These are phyloP conservation scores for Erethizon dorsatum DNA, from an alignment of 2,797 vertebrate species.

Conservation along the genomic window DNA sequence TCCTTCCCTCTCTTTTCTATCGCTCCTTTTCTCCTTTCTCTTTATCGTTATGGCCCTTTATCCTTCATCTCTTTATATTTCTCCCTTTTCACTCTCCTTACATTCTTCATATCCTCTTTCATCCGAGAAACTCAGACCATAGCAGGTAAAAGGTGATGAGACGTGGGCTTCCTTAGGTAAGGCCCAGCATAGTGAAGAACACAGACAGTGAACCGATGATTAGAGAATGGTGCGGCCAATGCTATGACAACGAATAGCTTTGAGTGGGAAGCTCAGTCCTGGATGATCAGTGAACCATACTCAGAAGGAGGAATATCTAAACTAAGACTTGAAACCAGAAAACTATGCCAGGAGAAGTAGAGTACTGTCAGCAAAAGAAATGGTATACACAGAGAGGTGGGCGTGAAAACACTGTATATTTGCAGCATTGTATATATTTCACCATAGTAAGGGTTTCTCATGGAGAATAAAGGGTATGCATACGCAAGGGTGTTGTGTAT, in stretches of 20 bases:
- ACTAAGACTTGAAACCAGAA: not conserved
- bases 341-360: not conserved
- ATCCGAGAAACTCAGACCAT: not conserved
- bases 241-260: not conserved
- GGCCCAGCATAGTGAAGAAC: not conserved
- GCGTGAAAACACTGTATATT: not conserved
- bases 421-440: not conserved
- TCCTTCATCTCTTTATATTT: not conserved
- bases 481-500: not conserved
- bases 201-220: not conserved
- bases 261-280: too few species aligned
- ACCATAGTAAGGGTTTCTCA: not conserved
- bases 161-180: not conserved
- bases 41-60: too few species aligned
- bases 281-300: not conserved
- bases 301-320: not conserved
- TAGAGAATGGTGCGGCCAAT: too few species aligned
- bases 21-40: too few species aligned
- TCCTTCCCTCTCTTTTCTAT: not conserved
- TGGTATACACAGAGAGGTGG: not conserved
- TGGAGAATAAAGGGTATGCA: not conserved
- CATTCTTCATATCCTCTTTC: not conserved
- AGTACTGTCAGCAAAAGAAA: not conserved
- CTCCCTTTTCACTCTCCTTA: not conserved
- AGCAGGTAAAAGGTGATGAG: not conserved